Evolutionary conservation across 2,888 invertebrate species (phyloP).

Genomic region (Eucriotettix oculatus): DNA sequence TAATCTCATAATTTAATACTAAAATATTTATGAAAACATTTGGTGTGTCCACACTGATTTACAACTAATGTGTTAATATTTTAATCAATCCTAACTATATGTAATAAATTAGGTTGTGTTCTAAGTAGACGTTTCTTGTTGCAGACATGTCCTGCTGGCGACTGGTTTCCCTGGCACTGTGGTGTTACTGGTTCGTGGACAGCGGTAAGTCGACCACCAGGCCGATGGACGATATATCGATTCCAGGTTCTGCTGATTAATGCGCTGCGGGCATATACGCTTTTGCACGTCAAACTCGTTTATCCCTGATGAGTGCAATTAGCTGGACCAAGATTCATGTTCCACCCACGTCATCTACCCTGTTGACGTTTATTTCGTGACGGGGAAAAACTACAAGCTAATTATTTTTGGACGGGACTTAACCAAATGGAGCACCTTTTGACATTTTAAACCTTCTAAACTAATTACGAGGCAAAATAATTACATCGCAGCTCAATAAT

Average conservation of each 20-base stretch:
- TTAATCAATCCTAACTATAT: too few relatives aligned
- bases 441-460: too few relatives aligned
- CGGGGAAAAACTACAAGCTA: not conserved
- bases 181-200: not conserved
- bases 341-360: not conserved
- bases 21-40: too few relatives aligned
- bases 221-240: not conserved
- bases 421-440: too few relatives aligned
- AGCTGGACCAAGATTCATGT: not conserved
- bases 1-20: too few relatives aligned
- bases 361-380: not conserved
- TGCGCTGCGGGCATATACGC: not conserved
- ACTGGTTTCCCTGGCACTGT: not conserved
- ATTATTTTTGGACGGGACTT: not conserved
- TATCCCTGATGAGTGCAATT: not conserved
- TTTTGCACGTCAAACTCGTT: not conserved
- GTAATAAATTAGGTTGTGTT: too few relatives aligned
- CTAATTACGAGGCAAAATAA: too few relatives aligned
- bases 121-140: too few relatives aligned
- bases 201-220: not conserved
- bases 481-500: too few relatives aligned
- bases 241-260: not conserved
- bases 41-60: too few relatives aligned
- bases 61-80: too few relatives aligned
- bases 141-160: too few relatives aligned